Base-by-base conservation (phyloP, 1,140 invertebrate species). In the Atta cephalotes region DNA sequence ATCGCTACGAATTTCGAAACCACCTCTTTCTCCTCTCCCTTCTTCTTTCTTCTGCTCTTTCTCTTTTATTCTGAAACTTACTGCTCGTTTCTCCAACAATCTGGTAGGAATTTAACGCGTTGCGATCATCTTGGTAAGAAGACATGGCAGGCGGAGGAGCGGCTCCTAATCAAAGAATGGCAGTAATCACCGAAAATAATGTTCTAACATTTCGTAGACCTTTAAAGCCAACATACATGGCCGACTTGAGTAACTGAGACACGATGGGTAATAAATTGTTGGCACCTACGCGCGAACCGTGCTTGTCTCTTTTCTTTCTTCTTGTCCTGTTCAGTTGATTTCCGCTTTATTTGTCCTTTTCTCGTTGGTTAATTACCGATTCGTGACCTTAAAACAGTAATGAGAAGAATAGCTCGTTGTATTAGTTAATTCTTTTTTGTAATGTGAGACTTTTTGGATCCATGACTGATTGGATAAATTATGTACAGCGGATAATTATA, bases 121-220 rank as follows among this genome's bases (percentile, higher is more conserved):
- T 63, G 65, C 81, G 72, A 72, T 77, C 53, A 18, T 12, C 63
- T 18, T 60, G 16, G 28, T 53, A 63, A 56, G 78, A 6, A 58
- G 68, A 53, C 25, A 31, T 5, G n/a, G 39, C 21, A 12, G 21
- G 25, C 18, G 45, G 72, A 71, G 65, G 49, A 45, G 78, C 63
- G 89, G 86, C 84, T 82, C 62, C 87, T 92, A 93, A 92, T 93
- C 91, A 88, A 92, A 91, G 90, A 93, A 92, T 92, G 87, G 85
- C 89, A 86, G 91, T 91, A 93, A 93, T 92, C 91, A 89, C 87
- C 90, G 79, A 93, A 93, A 93, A 91, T 93, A 93, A 93, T 90
- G 91, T 91, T 81, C 86, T 45, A 68, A 86, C 88, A 77, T 91
- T 91, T 91, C 88, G 76, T 92, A 88, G 86, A 80, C 86, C 88